Evolutionary conservation across 2,888 invertebrate genomes (phyloP).

Genomic region (Dyspetes luteomarginatus): DNA sequence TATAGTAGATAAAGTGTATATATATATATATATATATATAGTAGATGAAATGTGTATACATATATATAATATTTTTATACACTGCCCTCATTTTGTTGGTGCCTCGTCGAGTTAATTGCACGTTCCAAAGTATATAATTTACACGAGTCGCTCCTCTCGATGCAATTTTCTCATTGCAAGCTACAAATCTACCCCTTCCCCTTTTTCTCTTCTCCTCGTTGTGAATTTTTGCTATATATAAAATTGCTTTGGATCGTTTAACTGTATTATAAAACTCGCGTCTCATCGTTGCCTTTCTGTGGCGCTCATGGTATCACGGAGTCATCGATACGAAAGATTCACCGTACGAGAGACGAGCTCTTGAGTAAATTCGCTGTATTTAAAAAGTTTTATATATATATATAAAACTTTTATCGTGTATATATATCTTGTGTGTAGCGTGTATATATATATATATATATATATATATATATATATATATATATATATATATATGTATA

Average conservation of each 20-base stretch:
- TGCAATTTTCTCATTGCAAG: constrained; percentile 59
- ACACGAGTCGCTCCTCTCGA: constrained; percentile 39
- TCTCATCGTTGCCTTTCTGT: constrained; percentile 41
- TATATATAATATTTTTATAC: neutral
- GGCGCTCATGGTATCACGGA: neutral
- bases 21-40: no score
- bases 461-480: neutral
- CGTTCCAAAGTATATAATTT: constrained; percentile 50
- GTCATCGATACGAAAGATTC: constrained; percentile 62
- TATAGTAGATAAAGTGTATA: neutral
- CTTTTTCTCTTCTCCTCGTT: neutral
- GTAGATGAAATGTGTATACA: neutral
- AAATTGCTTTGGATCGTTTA: constrained; percentile 60
- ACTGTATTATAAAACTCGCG: constrained; percentile 50
- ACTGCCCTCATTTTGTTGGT: constrained; percentile 60
- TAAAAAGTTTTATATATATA: no score
- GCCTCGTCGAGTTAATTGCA: constrained; percentile 62
- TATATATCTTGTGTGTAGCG: no score
- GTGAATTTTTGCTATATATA: constrained; percentile 45
- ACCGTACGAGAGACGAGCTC: neutral
- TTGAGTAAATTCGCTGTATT: no score
- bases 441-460: neutral
- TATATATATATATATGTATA: neutral
- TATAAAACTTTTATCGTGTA: no score
- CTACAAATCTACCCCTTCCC: constrained; percentile 14